Percentiles rank a stretch among this genome's conserved stretches.
phyloP scores from a whole-genome alignment of 2,113 vertebrate genomes.

The Microtus montanus region DNA sequence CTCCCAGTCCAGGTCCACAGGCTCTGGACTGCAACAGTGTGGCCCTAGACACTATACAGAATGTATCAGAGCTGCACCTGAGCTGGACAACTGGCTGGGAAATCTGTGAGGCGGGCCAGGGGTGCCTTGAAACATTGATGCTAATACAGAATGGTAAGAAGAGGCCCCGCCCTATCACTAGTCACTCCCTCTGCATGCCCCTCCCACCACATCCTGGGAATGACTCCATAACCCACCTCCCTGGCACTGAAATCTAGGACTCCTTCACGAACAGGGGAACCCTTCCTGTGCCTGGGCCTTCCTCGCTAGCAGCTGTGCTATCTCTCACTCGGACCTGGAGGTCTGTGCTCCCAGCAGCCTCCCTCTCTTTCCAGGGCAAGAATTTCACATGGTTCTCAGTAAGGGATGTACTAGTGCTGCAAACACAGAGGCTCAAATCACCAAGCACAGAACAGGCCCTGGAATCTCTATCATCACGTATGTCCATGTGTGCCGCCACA shows the following conservation, averaged over 20 bases:
- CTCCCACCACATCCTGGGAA: too few species aligned
- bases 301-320: too few species aligned
- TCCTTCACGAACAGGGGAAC: background rate
- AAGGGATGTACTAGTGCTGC: background rate
- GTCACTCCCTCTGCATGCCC: background rate
- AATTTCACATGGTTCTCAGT: background rate
- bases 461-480: constrained; percentile 54
- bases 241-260: background rate
- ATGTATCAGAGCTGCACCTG: fast-evolving
- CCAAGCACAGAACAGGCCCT: background rate
- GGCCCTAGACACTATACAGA: fast-evolving
- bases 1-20: background rate
- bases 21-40: background rate
- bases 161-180: background rate
- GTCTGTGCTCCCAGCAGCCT: too few species aligned
- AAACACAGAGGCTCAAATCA: background rate
- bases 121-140: constrained; percentile 46
- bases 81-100: fast-evolving
- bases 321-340: background rate
- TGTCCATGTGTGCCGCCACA: constrained; percentile 20
- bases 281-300: background rate
- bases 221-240: too few species aligned
- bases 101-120: background rate
- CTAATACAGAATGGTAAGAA: constrained; percentile 53
- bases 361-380: background rate